A percentile compares a stretch with the other conserved stretches of the same genome.
phyloP scores from a whole-genome alignment of 37 sponge, comb jelly and placozoan species.

The Lycopodina hypogea region DNA sequence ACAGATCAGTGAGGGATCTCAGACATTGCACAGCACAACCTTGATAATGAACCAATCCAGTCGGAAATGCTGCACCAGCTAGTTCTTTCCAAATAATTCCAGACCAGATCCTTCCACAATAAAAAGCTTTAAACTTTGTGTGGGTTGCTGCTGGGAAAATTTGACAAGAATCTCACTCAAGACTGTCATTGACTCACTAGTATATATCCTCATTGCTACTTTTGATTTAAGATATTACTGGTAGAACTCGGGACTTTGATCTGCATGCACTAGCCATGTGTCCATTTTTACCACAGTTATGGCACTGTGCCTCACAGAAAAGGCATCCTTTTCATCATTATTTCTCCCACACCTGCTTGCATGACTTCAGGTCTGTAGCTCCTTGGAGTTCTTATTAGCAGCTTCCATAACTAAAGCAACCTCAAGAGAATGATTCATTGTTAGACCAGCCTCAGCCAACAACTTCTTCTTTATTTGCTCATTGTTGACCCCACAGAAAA shows the following conservation, averaged over 20 bases:
- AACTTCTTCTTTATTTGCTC: constrained; percentile 6
- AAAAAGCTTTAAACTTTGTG: not conserved
- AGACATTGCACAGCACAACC: too few species aligned
- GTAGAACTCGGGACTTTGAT: too few species aligned
- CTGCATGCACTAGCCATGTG: not conserved
- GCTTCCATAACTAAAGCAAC: constrained; percentile 21
- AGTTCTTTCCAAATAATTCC: constrained; percentile 13
- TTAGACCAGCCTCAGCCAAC: constrained; percentile 15
- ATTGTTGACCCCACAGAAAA: constrained; percentile 6
- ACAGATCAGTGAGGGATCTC: too few species aligned
- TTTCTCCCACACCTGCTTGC: not conserved
- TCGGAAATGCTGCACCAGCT: not conserved
- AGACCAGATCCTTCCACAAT: constrained; percentile 15
- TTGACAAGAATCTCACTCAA: not conserved
- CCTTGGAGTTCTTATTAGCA: not conserved
- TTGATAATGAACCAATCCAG: too few species aligned
- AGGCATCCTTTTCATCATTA: not conserved
- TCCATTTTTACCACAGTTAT: not conserved
- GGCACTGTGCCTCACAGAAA: too few species aligned
- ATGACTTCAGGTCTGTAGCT: not conserved
- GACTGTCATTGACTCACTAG: too few species aligned
- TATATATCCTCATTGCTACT: not conserved
- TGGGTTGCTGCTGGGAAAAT: too few species aligned
- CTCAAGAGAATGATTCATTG: not conserved
- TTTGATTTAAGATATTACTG: not conserved